phyloP scores from a whole-genome alignment of 2,797 vertebrate species.

The Onychomys arenicola region DNA sequence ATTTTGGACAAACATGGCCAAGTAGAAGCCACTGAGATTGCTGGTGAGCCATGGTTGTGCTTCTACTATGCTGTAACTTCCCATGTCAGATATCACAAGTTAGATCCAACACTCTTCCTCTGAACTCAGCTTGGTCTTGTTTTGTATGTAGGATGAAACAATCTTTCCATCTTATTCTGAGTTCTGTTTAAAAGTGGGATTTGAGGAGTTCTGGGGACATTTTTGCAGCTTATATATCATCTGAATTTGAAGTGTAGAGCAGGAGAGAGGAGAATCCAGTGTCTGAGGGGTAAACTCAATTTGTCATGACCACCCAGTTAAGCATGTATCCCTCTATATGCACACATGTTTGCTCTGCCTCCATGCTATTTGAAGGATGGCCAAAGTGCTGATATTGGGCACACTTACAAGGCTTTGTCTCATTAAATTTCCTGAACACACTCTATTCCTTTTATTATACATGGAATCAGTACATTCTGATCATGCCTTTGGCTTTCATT shows the following conservation, averaged over 20 bases:
- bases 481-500: not conserved
- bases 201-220: not conserved
- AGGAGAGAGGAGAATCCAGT: no score
- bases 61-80: not conserved
- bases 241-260: not conserved
- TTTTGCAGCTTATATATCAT: not conserved
- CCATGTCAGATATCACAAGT: not conserved
- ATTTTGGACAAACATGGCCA: not conserved
- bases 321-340: not conserved
- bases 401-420: not conserved
- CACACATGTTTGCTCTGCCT: not conserved
- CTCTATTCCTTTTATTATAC: not conserved
- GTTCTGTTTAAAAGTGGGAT: not conserved
- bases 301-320: not conserved
- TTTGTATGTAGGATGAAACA: not conserved
- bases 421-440: not conserved
- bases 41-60: not conserved
- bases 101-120: not conserved
- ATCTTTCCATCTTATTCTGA: not conserved
- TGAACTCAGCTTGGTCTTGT: not conserved
- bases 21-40: not conserved
- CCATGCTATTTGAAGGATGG: not conserved
- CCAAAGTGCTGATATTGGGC: not conserved
- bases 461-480: constrained; percentile 14
- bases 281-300: not conserved